phyloP scores from a whole-genome alignment of 2,888 invertebrate species.

The Stenoptilia bipunctidactyla region DNA sequence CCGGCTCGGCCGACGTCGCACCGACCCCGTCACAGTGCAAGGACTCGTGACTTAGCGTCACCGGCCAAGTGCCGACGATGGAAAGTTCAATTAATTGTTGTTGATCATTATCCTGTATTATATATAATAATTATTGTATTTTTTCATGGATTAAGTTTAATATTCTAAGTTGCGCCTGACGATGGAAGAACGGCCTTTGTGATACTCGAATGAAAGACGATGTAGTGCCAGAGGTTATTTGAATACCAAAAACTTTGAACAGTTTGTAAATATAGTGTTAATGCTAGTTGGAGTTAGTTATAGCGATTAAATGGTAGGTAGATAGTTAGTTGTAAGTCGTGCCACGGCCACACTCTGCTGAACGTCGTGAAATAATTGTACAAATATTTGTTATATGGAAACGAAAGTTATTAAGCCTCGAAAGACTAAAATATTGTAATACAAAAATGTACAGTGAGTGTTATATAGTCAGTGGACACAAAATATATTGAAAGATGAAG shows the following conservation, averaged over 20 bases:
- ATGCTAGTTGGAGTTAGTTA: slow-evolving; percentile 52
- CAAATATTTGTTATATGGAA: slow-evolving; percentile 68
- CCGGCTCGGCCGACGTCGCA: slow-evolving; percentile 13
- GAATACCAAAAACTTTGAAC: slow-evolving; percentile 71
- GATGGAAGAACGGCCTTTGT: slow-evolving; percentile 40
- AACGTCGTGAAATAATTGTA: slow-evolving; percentile 65
- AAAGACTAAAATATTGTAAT: slow-evolving; percentile 70
- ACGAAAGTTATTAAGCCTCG: slow-evolving; percentile 62
- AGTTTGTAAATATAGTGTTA: slow-evolving; percentile 68
- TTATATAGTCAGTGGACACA: slow-evolving; percentile 72
- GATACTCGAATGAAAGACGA: slow-evolving; percentile 45
- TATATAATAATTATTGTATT: slow-evolving; percentile 66
- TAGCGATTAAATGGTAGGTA: slow-evolving; percentile 54
- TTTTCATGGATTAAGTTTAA: slow-evolving; percentile 64
- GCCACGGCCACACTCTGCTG: slow-evolving; percentile 61
- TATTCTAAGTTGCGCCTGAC: slow-evolving; percentile 56
- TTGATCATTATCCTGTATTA: slow-evolving; percentile 62
- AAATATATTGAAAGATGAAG: slow-evolving; percentile 69
- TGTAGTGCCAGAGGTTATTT: slow-evolving; percentile 59
- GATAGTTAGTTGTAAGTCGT: slow-evolving; percentile 55
- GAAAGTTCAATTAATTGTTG: slow-evolving; percentile 57
- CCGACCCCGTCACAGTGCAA: slow-evolving; percentile 27
- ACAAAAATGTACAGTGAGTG: slow-evolving; percentile 71
- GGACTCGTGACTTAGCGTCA: slow-evolving; percentile 64
- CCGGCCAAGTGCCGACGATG: slow-evolving; percentile 35